A percentile compares a stretch with the other conserved stretches of the same genome.
These are phyloP conservation scores for Urocyon cinereoargenteus DNA, from an alignment of 2,797 vertebrate genomes.

Conservation along the genomic window DNA sequence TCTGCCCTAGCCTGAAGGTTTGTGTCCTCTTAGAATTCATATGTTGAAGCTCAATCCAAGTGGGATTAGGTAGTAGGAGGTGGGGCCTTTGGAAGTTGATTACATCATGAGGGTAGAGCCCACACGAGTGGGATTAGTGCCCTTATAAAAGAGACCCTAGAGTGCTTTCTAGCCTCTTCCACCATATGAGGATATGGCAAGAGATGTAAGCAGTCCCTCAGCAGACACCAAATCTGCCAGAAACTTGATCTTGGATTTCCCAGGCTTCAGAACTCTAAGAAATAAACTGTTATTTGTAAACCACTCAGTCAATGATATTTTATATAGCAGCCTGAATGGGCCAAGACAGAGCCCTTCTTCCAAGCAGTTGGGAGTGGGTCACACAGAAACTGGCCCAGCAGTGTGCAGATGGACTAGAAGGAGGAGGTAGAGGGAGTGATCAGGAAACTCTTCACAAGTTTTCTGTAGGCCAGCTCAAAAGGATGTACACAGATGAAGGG, in stretches of 20 bases:
- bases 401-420: background rate
- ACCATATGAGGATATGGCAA: background rate
- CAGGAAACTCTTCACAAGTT: background rate
- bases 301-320: background rate
- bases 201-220: background rate
- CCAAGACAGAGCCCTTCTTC: background rate
- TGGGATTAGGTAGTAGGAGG: background rate
- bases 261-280: background rate
- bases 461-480: background rate
- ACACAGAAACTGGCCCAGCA: background rate
- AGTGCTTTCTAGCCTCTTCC: background rate
- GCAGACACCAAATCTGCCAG: background rate
- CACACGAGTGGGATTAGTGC: background rate
- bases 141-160: background rate
- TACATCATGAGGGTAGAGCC: background rate
- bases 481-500: background rate
- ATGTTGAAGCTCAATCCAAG: background rate
- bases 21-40: background rate
- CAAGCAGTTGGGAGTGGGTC: background rate
- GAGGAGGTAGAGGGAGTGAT: background rate
- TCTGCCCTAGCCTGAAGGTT: background rate
- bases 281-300: background rate
- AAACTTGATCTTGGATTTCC: background rate
- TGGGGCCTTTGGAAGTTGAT: background rate
- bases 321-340: background rate